Evolutionary conservation across 2,888 invertebrate species (phyloP), one percentile per base, ranked within the genome.

Genomic region (Escarpia spicata): DNA sequence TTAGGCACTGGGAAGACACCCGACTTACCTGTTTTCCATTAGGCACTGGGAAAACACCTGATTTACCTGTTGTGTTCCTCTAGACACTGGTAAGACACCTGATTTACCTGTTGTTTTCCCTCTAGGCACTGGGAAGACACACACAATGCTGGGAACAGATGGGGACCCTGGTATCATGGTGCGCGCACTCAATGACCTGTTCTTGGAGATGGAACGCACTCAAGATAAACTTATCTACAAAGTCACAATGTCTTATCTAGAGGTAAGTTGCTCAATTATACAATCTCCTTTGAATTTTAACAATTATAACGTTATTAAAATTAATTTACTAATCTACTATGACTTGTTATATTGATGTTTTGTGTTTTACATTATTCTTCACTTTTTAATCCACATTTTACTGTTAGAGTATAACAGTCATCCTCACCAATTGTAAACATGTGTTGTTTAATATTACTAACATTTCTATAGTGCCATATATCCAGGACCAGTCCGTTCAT

Each of bases 71-170:
- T 52, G 52, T 52, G 0, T 15, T 52, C 52, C 52, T 52, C 8
- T 52, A 12, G 15, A 15, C 12, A 90, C 8, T 12, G 9, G 37
- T 4, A 90, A 90, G 90, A 90, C 10, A 19, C 10, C 19, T 44
- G 4, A 52, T 92, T 89, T 19, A 75, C 26, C 26, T 75, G 60
- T 60, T 60, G 75, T 75, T 75, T 12, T 91, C 6, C 4, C 60
- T 94, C 44, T 93, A 90, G 98, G 98, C 0, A 98, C 98, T 4
- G 99, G 99, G 58, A 99, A 99, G 97, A 99, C 99, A 0, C 98
- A 98, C 96, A 99, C 98, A 12, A 98, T 99, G 98, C 97, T 98
- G 91, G 98, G 98, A 0, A 97, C 97, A 45, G 97, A 96, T 91
- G 96, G 97, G 43, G 96, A 97, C 94, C 98, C 98, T 0, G 98